Evolutionary conservation across 2,113 vertebrate species (phyloP).

Genomic region (Microcebus ravelobensis): DNA sequence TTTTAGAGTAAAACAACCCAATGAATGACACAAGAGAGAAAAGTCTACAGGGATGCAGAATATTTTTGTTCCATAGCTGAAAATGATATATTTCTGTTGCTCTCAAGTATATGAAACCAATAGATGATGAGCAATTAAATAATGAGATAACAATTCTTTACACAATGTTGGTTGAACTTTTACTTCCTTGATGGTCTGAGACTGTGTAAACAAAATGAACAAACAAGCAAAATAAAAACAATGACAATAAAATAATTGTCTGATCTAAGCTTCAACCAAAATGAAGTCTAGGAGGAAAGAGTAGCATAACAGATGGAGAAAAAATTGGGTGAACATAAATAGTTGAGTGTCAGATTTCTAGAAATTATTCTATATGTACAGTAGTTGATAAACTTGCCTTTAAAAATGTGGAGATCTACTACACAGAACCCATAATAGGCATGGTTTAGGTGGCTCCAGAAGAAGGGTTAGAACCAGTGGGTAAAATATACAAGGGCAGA

Average conservation of each 20-base stretch:
- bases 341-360: not conserved
- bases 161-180: not conserved
- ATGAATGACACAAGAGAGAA: not conserved
- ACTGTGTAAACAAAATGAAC: not conserved
- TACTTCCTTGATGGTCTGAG: not conserved
- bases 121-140: not conserved
- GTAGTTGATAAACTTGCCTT: not conserved
- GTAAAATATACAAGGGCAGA: not conserved
- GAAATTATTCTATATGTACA: not conserved
- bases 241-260: not conserved
- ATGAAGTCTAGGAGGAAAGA: not conserved
- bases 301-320: not conserved
- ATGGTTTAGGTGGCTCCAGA: not conserved
- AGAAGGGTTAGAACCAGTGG: not conserved
- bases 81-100: not conserved
- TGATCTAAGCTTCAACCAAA: not conserved
- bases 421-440: not conserved
- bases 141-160: not conserved
- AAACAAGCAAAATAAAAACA: not conserved
- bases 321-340: not conserved
- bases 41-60: not conserved
- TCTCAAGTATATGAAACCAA: not conserved
- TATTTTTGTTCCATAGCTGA: conserved; percentile 15
- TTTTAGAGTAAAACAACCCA: conserved; percentile 52
- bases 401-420: not conserved